Percentiles rank a stretch among this genome's conserved stretches.
phyloP scores from a whole-genome alignment of 2,797 vertebrate species.

The Lutra lutra region DNA sequence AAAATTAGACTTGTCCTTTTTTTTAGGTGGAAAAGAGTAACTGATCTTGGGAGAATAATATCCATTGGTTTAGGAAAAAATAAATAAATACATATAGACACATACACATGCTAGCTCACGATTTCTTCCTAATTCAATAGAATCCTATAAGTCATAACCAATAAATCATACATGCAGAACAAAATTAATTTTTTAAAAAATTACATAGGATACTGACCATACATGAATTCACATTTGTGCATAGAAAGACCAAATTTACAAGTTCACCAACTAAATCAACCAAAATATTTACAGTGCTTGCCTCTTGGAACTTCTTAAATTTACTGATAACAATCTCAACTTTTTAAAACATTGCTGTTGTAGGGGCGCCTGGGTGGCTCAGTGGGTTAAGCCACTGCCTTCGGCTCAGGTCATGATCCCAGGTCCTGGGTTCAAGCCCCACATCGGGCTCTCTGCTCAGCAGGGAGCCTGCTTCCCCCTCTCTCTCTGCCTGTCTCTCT shows the following conservation, averaged over 20 bases:
- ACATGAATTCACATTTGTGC: not conserved
- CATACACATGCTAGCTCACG: not conserved
- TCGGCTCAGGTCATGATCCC: too few species aligned
- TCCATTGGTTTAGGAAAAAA: constrained; percentile 10
- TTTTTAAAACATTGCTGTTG: not conserved
- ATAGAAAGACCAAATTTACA: not conserved
- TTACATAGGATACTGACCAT: not conserved
- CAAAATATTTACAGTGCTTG: constrained; percentile 17
- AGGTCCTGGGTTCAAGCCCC: too few species aligned
- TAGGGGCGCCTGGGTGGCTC: not conserved
- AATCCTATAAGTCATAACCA: not conserved
- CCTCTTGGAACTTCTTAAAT: not conserved
- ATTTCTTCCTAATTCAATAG: constrained; percentile 44
- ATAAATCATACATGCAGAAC: not conserved
- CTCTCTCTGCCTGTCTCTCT: too few species aligned
- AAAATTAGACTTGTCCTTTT: not conserved
- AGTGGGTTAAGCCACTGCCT: too few species aligned
- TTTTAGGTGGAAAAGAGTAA: constrained; percentile 15
- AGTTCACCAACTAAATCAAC: constrained; percentile 34
- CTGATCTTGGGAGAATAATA: constrained; percentile 25
- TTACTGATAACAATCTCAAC: not conserved
- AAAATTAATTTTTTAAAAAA: not conserved
- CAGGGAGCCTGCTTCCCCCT: too few species aligned
- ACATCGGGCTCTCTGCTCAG: too few species aligned
- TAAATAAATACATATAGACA: not conserved